These are phyloP conservation scores for Lepidochrysops patricia DNA, from an alignment of 2,888 invertebrate species.

Conservation along the genomic window DNA sequence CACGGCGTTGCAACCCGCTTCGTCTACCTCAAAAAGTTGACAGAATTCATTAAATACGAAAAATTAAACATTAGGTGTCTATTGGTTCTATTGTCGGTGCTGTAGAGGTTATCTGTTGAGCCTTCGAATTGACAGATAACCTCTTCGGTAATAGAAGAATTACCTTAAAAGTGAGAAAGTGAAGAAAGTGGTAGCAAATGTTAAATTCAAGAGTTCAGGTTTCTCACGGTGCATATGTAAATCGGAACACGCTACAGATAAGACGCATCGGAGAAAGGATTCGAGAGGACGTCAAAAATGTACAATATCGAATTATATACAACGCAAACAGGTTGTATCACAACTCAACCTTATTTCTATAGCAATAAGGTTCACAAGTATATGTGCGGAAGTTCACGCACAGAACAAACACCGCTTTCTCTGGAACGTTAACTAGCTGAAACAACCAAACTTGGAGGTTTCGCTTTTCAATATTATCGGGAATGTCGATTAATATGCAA, in stretches of 20 bases:
- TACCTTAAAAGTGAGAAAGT: no score
- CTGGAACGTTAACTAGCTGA: slow-evolving; percentile 3
- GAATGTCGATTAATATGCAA: background rate
- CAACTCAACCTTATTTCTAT: background rate
- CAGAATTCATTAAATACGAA: no score
- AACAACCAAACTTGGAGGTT: slow-evolving; percentile 9
- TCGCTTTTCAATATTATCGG: slow-evolving; percentile 1
- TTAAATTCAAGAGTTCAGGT: background rate
- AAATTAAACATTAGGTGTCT: no score
- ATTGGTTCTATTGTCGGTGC: no score
- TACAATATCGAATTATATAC: background rate
- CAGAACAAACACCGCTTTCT: slow-evolving; percentile 9
- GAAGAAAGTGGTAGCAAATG: background rate
- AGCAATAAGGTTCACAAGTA: background rate
- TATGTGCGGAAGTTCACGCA: slow-evolving; percentile 10
- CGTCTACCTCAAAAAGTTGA: no score
- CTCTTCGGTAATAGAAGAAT: background rate
- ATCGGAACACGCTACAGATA: background rate
- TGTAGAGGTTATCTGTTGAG: no score
- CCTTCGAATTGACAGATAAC: background rate
- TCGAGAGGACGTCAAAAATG: slow-evolving; percentile 3
- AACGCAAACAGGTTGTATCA: background rate
- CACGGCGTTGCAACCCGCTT: no score
- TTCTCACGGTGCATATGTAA: background rate
- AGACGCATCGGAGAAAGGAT: slow-evolving; percentile 5